Evolutionary conservation across 2,888 invertebrate species (phyloP), one percentile per base, ranked within the genome.

Genomic region (Vanessa cardui): DNA sequence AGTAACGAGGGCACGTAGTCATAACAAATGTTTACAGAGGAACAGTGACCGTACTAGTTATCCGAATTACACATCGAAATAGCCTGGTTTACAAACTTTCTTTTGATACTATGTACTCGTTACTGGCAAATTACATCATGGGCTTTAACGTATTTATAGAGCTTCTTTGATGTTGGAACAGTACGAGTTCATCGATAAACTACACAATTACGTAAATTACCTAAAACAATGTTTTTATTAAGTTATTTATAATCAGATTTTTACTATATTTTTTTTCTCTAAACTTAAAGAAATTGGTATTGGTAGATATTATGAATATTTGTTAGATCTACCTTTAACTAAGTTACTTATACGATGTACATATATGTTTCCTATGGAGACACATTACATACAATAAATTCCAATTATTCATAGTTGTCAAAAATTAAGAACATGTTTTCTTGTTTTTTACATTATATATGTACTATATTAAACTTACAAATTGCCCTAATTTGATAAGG

Each of bases 1-100:
- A 71, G 59, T 58, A 74, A 60, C 65, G 63, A 56, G 71, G 66
- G 21, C 66, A 47, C 62, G 66, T 65, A 69, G 73, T 66, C 72
- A 73, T 74, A 74, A 70, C 71, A 73, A 62, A 68, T 62, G 26
- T 72, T 70, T 71, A 69, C 68, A 69, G 58, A 66, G 47, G 63
- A 71, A 64, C 73, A 68, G 61, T 65, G 64, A 66, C 62, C 49
- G 68, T 56, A 59, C 67, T 64, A 65, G 64, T 68, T 52, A 69
- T 33, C 54, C 61, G 58, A 58, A 63, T 69, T 58, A 61, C 61
- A 49, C 45, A 39, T 69, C 20, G 58, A 54, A 66, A 69, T 62
- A 69, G 69, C 33, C 56, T 9, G 9, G 60, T 74, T 69, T 66
- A 66, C 49, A 70, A 72, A 74, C 72, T 71, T 72, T 72, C 69